phyloP scores from a whole-genome alignment of 2,797 vertebrate genomes.

The Poeciliopsis paucimaculata region DNA sequence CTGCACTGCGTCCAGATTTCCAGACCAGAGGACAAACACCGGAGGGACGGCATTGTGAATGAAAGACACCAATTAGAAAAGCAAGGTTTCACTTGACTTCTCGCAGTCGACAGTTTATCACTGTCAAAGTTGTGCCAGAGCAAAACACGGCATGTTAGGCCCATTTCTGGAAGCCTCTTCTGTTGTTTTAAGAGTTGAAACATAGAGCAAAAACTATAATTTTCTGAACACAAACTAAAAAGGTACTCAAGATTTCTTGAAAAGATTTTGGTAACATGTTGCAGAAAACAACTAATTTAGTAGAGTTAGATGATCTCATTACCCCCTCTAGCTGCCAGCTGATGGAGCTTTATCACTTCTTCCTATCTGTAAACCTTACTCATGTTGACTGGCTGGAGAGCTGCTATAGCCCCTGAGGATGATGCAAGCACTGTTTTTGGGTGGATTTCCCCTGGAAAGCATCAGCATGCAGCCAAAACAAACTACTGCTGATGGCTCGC shows the following conservation, averaged over 20 bases:
- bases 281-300: neutral
- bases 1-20: conserved; percentile 44
- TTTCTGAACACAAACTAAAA: neutral
- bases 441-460: conserved; percentile 73
- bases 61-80: conserved; percentile 45
- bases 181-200: conserved; percentile 14
- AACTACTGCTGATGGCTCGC: conserved; percentile 75
- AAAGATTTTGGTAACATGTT: neutral
- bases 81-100: conserved; percentile 48
- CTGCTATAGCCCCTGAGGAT: conserved; percentile 32
- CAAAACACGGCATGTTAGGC: conserved; percentile 27
- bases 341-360: conserved; percentile 21
- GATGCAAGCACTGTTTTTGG: conserved; percentile 64
- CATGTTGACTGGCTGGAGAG: conserved; percentile 22
- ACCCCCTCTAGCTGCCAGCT: conserved; percentile 4
- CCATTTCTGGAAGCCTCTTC: conserved; percentile 13
- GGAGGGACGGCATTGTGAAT: conserved; percentile 25
- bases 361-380: conserved; percentile 1
- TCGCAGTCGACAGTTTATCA: conserved; percentile 46
- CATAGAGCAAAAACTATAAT: neutral
- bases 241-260: neutral
- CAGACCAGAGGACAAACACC: conserved; percentile 51
- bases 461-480: conserved; percentile 73
- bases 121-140: conserved; percentile 37
- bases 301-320: neutral